Base-by-base conservation (phyloP, 1,140 invertebrate genomes). In the Hylaeus volcanicus region DNA sequence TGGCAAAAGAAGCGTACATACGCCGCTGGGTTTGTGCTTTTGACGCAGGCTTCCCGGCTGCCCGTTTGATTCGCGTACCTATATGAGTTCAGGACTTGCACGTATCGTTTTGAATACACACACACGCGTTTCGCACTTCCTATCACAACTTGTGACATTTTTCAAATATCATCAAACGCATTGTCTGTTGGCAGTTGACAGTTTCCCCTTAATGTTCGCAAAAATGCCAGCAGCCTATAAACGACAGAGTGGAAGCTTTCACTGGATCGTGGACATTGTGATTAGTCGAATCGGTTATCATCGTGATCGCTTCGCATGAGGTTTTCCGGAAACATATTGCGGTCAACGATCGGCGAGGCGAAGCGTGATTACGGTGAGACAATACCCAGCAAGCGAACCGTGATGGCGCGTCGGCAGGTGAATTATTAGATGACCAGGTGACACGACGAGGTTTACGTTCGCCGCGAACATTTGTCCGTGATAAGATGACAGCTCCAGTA, bases 311-410 rank as follows among this genome's bases (percentile, higher is more conserved):
- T 63, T 79, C 64, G 81, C 81, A 11, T 69, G 76, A 65, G 63
- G 64, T 79, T 82, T 82, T 82, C 81, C 81, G 81, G 81, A 82
- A 82, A 74, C 81, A 77, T 79, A 82, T 60, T 39, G 81, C 70
- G 76, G 68, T 82, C 76, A 72, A 79, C 65, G 74, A 79, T 69
- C 55, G 75, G 41, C 63, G 53, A 79, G 58, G 48, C 69, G 68
- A 70, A 53, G 72, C 61, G 75, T 58, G 64, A 82, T 82, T 79
- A 79, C 61, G 70, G 56, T 26, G 60, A 79, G 55, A 79, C 76
- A 82, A 82, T 79, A 53, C 68, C 61, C 60, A 55, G 15, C 41
- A 45, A 82, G 75, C 80, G 66, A 58, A 79, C 75, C 80, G 75
- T 82, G 80, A 72, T 73, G 45, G 0, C 51, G 53, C 69, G 43